phyloP scores from a whole-genome alignment of 1,140 invertebrate genomes.

The Dendrolimus kikuchii region DNA sequence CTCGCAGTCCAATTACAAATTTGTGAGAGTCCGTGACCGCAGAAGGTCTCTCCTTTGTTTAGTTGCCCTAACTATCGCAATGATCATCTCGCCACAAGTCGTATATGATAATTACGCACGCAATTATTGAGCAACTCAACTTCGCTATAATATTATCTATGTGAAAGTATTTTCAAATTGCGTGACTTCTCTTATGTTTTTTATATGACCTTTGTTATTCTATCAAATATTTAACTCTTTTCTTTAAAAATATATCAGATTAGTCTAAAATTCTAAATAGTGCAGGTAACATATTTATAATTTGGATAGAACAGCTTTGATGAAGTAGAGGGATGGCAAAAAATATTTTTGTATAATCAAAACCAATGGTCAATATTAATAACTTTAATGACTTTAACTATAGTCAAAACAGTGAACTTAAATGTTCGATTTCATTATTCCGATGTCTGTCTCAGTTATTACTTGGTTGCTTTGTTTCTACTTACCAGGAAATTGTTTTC shows the following conservation, averaged over 20 bases:
- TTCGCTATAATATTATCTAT: too few relatives aligned
- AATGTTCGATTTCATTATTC: not conserved
- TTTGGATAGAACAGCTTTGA: too few relatives aligned
- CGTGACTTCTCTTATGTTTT: not conserved
- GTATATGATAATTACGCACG: conserved; percentile 33
- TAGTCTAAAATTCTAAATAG: too few relatives aligned
- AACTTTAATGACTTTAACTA: conserved; percentile 2
- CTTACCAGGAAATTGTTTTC: conserved; percentile 23
- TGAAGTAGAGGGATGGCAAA: too few relatives aligned
- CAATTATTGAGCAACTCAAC: conserved; percentile 22
- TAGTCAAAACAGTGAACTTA: conserved; percentile 6
- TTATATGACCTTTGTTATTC: too few relatives aligned
- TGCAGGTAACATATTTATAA: too few relatives aligned
- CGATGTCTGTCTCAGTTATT: conserved; percentile 9
- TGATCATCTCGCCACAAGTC: conserved; percentile 28
- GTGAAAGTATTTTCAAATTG: conserved; percentile 1
- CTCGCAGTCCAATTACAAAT: conserved; percentile 55
- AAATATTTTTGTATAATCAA: too few relatives aligned
- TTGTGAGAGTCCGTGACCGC: conserved; percentile 38
- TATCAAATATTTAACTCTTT: too few relatives aligned
- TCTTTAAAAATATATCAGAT: too few relatives aligned
- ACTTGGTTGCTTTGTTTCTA: conserved; percentile 14
- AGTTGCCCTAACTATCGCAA: conserved; percentile 42
- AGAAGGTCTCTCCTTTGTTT: conserved; percentile 53
- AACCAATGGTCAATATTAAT: too few relatives aligned